Evolutionary conservation across 2,797 vertebrate species (phyloP).

Genomic region (Lutra lutra): DNA sequence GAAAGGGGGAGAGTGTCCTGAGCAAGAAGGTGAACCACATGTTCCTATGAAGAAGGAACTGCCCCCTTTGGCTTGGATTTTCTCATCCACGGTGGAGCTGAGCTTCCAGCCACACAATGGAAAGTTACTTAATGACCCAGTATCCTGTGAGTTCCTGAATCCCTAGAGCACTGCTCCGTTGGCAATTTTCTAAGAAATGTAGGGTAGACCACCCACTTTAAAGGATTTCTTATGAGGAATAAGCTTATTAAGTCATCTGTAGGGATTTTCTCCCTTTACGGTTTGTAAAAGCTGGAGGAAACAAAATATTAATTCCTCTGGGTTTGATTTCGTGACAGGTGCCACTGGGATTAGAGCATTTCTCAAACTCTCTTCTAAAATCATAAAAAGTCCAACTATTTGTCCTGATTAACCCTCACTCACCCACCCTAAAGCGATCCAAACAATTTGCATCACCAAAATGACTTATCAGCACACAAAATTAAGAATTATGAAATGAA

Average conservation of each 20-base stretch:
- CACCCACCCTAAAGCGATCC: background rate
- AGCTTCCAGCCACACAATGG: background rate
- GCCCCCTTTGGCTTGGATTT: background rate
- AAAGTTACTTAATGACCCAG: background rate
- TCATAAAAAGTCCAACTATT: background rate
- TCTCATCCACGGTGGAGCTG: background rate
- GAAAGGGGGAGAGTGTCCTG: background rate
- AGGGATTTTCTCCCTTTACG: background rate
- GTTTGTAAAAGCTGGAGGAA: background rate
- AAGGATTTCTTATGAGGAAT: background rate
- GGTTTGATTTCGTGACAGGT: background rate
- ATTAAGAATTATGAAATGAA: slow-evolving; percentile 34
- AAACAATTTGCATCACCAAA: background rate
- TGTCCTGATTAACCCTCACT: background rate
- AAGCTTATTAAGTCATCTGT: background rate
- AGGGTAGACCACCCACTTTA: background rate
- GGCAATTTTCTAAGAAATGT: background rate
- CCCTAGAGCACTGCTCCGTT: background rate
- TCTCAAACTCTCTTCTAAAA: slow-evolving; percentile 47
- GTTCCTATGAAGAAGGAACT: background rate
- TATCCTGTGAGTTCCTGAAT: background rate
- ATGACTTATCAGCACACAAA: background rate
- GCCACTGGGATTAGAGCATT: background rate
- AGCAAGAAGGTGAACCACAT: background rate
- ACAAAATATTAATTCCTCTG: background rate